Conservation (phyloP, 2,113 vertebrate species). For the Scomber japonicus region DNA sequence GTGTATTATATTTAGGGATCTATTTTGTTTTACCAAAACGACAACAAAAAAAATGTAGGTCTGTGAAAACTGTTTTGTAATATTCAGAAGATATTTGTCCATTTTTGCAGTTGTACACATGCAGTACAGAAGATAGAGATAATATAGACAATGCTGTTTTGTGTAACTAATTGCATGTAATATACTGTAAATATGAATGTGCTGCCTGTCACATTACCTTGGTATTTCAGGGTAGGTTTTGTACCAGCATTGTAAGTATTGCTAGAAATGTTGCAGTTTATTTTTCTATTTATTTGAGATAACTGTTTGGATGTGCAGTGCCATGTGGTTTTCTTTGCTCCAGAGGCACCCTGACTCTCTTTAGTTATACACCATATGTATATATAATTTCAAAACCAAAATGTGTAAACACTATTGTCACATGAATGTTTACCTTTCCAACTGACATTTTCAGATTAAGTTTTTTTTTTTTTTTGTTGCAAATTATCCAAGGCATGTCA, state of each 20-base stretch:
- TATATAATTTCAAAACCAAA: constrained; percentile 36
- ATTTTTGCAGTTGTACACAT: constrained; percentile 89
- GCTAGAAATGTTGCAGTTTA: constrained; percentile 80
- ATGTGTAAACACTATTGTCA: constrained; percentile 17
- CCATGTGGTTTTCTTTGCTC: constrained; percentile 83
- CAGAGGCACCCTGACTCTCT: constrained; percentile 24
- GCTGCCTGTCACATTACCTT: constrained; percentile 88
- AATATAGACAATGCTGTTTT: constrained; percentile 80
- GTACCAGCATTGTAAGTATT: constrained; percentile 92
- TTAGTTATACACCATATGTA: background rate
- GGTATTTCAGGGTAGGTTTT: constrained; percentile 93
- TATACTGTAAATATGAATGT: constrained; percentile 90
- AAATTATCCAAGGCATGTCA: constrained; percentile 33
- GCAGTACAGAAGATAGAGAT: constrained; percentile 64
- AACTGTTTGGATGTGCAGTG: constrained; percentile 80
- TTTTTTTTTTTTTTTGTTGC: background rate
- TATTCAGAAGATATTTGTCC: constrained; percentile 80
- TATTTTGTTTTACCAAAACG: constrained; percentile 88
- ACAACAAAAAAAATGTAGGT: constrained; percentile 77
- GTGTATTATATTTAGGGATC: constrained; percentile 86
- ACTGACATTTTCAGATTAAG: background rate
- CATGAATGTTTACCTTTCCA: constrained; percentile 25
- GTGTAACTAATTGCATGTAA: constrained; percentile 90
- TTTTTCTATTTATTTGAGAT: constrained; percentile 90
- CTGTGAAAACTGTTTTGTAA: constrained; percentile 89